Base-by-base conservation (phyloP, 2,797 vertebrate species). In the Oreonectes daqikongensis region DNA sequence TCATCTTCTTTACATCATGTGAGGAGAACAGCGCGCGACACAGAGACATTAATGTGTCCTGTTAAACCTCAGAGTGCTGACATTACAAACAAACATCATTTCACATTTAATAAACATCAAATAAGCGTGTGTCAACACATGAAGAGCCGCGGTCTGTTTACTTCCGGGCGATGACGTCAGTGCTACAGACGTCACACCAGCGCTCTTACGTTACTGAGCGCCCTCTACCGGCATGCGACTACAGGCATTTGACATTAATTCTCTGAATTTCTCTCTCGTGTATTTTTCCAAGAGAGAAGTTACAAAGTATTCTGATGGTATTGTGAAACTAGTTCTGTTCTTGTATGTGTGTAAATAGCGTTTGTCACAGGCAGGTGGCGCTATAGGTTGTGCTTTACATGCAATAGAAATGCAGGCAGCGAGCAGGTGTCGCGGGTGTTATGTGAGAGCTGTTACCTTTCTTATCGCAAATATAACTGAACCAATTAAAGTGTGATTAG, bases 141-240 rank as follows among this genome's bases (percentile, higher is more conserved):
- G 42, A 48, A 48, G 24, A 40, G 30, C 52, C 0, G 26, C 7
- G 53, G 2, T 55, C 1, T 77, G 74, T 77, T 77, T 77, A 77
- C 74, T 77, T 77, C 74, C 66, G 66, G 28, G 2, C 14, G 0
- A 0, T 69, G 55, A 77, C 65, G 74, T 77, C 74, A 76, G 18
- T 14, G 3, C 11, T 0, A 24, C 1, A 5, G 28, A 12, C 18
- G 60, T n/a, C 38, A 17, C 0, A 12, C 11, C n/a, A 6, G n/a
- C 14, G 18, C 55, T n/a, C 48, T 35, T 5, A 15, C 22, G 3
- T 10, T 22, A 44, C 17, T 6, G 61, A 52, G 50, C 50, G 50
- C 50, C 44, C 14, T 59, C 59, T 72, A 28, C 9, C 28, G 71
- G 24, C 32, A 1, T n/a, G 3, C 7, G 24, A 44, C 18, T 52